Evolutionary conservation across 2,113 vertebrate genomes (phyloP), one percentile per base, ranked within the genome.

Genomic region (Eleginops maclovinus): DNA sequence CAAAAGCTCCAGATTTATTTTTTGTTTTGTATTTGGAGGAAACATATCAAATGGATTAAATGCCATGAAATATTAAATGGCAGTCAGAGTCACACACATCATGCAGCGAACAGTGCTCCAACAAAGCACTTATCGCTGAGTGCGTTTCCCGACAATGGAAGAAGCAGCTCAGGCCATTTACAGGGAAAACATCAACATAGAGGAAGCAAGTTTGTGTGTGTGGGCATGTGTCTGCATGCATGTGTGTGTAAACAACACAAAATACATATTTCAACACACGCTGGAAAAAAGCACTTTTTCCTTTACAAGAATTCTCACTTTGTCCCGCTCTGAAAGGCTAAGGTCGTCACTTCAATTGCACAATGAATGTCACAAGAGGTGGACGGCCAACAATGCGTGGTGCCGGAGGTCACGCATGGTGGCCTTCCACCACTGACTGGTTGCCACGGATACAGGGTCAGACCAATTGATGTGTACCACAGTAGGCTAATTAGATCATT

Each of bases 1-100:
- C 81, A 87, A 82, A 87, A 86, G 80, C 74, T 64, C 49, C 46
- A 77, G 60, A 80, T 87, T 88, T 79, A 64, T 80, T 74, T 44
- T 31, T 31, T 68, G 77, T 54, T 81, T 56, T 70, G 55, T 73
- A 64, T 88, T 88, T 76, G 63, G 77, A 82, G 59, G 65, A 91
- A 90, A 91, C 90, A 93, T 86, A 91, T 87, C 92, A 91, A 93
- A 91, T 92, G 88, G 88, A 94, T 93, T 93, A 94, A 91, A 90
- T 79, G 83, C 56, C 77, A 92, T 94, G 74, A 94, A 94, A 94
- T 93, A 93, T 94, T 94, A 88, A 94, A 89, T 83, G 78, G 31
- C 83, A 86, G 82, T 85, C 87, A 69, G 83, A 87, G 86, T 90
- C 87, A n/a, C 87, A 86, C 88, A 72, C 90, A 80, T 91, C 89